Evolutionary conservation across 1,140 invertebrate genomes (phyloP).

Genomic region (Zaprionus inermis): DNA sequence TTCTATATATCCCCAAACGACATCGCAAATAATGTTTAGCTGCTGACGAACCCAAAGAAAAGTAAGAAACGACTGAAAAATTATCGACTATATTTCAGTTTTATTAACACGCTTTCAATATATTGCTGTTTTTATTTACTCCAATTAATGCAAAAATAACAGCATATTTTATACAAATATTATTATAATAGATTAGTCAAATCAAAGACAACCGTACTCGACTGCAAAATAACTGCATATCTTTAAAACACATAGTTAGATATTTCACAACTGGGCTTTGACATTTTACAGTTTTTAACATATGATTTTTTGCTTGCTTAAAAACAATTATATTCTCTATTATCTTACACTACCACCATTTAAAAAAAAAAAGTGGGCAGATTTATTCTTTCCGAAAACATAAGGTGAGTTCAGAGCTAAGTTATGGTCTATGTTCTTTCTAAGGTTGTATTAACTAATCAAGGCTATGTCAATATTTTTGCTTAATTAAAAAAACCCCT

Average conservation of each 20-base stretch:
- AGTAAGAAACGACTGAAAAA: conserved; percentile 86
- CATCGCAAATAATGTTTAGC: conserved; percentile 85
- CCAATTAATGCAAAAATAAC: background rate
- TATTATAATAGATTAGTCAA: background rate
- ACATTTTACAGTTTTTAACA: background rate
- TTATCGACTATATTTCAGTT: background rate
- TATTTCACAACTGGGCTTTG: background rate
- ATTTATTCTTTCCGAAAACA: conserved; percentile 52
- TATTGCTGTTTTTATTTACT: background rate
- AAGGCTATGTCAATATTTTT: background rate
- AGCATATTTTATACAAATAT: background rate
- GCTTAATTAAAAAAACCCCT: background rate
- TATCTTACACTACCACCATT: conserved; percentile 16
- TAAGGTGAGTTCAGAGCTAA: conserved; percentile 52
- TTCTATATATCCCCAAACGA: conserved; percentile 27
- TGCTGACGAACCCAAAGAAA: conserved; percentile 92
- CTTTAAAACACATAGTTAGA: background rate
- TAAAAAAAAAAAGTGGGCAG: conserved; percentile 57
- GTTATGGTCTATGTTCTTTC: background rate
- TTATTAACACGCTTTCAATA: background rate
- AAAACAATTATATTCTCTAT: conserved; percentile 17
- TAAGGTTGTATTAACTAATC: background rate
- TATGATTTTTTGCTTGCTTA: conserved; percentile 8
- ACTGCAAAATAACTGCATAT: background rate
- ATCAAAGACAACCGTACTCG: background rate